These are phyloP conservation scores for Caradrina clavipalpis DNA, from an alignment of 2,888 invertebrate genomes.

Conservation along the genomic window DNA sequence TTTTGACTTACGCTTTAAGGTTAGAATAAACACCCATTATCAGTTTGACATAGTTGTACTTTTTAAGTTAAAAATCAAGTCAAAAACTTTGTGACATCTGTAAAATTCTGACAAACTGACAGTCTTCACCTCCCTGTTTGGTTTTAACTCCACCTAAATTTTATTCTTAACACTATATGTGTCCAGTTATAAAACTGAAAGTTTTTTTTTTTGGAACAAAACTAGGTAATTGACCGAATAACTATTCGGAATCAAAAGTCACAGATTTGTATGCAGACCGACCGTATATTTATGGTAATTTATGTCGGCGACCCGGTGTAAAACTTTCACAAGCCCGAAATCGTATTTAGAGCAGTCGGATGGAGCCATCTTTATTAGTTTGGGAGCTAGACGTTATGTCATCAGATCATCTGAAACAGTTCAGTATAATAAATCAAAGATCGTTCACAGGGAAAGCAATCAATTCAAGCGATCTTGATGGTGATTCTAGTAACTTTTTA, in stretches of 20 bases:
- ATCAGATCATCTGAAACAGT: background rate
- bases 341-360: slow-evolving; percentile 73
- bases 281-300: slow-evolving; percentile 80
- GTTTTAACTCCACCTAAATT: background rate
- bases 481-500: no score
- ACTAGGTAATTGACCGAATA: slow-evolving; percentile 52
- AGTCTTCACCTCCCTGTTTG: no score
- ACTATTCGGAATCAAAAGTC: slow-evolving; percentile 64
- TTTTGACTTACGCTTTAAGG: no score
- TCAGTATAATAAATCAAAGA: background rate
- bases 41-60: no score
- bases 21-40: no score
- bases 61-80: no score
- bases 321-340: slow-evolving; percentile 76
- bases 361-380: slow-evolving; percentile 55
- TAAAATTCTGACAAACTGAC: no score
- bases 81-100: no score
- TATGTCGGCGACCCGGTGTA: slow-evolving; percentile 77
- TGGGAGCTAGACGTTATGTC: slow-evolving; percentile 9
- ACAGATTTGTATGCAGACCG: slow-evolving; percentile 74
- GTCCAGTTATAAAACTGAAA: slow-evolving; percentile 14
- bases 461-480: background rate
- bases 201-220: slow-evolving; percentile 21
- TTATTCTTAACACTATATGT: background rate
- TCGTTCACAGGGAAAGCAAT: background rate